Percentiles rank a stretch among this genome's conserved stretches.
phyloP scores from a whole-genome alignment of 2,113 vertebrate genomes.

The Macquaria australasica region DNA sequence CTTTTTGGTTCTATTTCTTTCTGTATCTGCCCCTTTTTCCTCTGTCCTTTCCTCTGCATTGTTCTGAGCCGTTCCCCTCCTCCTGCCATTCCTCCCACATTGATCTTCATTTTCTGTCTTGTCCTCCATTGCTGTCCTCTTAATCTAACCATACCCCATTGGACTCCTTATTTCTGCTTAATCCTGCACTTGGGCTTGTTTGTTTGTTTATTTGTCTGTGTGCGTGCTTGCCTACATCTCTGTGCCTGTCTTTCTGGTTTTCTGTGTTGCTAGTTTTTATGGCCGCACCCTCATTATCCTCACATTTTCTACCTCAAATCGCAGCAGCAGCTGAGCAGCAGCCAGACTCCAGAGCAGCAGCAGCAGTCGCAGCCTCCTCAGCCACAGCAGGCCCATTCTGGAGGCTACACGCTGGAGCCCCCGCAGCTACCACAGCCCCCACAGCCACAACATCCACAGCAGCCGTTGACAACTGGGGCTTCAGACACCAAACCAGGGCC shows the following conservation, averaged over 20 bases:
- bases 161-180: slow-evolving; percentile 61
- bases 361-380: slow-evolving; percentile 48
- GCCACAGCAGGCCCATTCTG: slow-evolving; percentile 63
- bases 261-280: slow-evolving; percentile 85
- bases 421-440: slow-evolving; percentile 78
- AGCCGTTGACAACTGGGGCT: slow-evolving; percentile 59
- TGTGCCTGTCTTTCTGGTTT: slow-evolving; percentile 65
- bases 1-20: slow-evolving; percentile 50
- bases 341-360: slow-evolving; percentile 92
- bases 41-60: slow-evolving; percentile 28
- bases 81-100: slow-evolving; percentile 38
- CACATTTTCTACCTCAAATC: slow-evolving; percentile 91
- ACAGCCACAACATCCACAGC: slow-evolving; percentile 73
- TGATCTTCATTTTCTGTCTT: slow-evolving; percentile 33
- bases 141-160: slow-evolving; percentile 48
- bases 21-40: slow-evolving; percentile 9
- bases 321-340: slow-evolving; percentile 90
- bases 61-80: slow-evolving; percentile 41
- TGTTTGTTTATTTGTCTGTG: slow-evolving; percentile 60
- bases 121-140: slow-evolving; percentile 30
- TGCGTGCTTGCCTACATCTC: slow-evolving; percentile 58
- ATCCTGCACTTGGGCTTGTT: slow-evolving; percentile 58
- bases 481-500: slow-evolving; percentile 77
- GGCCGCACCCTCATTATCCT: slow-evolving; percentile 86
- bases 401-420: slow-evolving; percentile 61